These are phyloP conservation scores for Ostrea edulis DNA, from an alignment of 1,140 invertebrate genomes.

Conservation along the genomic window DNA sequence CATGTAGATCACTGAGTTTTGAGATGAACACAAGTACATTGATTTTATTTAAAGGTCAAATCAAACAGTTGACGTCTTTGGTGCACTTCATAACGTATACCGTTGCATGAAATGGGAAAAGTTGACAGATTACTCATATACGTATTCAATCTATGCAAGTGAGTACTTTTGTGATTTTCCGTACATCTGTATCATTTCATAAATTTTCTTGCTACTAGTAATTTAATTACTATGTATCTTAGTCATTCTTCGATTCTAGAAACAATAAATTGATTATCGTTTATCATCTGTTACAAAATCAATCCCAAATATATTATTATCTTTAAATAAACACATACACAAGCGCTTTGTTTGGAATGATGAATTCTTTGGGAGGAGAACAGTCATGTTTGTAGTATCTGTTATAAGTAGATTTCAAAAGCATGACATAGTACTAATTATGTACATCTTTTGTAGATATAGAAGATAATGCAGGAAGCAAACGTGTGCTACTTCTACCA, in stretches of 20 bases:
- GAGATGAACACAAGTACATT: neutral
- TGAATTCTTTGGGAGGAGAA: too few species aligned
- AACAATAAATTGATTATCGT: too few species aligned
- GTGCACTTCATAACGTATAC: constrained; percentile 27
- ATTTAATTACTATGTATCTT: neutral
- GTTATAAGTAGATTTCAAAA: too few species aligned
- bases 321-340: too few species aligned
- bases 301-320: too few species aligned
- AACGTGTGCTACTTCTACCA: neutral
- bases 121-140: constrained; percentile 43
- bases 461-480: neutral
- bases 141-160: constrained; percentile 44
- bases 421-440: neutral
- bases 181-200: neutral
- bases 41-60: constrained; percentile 21
- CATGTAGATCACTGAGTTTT: too few species aligned
- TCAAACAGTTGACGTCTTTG: constrained; percentile 34
- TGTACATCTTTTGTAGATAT: neutral
- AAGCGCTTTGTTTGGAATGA: too few species aligned
- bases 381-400: neutral
- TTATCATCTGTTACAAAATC: too few species aligned
- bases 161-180: neutral
- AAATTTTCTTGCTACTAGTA: neutral
- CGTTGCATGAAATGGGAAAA: constrained; percentile 45
- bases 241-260: too few species aligned